phyloP scores from a whole-genome alignment of 2,888 invertebrate genomes.

The Hipparchia semele region DNA sequence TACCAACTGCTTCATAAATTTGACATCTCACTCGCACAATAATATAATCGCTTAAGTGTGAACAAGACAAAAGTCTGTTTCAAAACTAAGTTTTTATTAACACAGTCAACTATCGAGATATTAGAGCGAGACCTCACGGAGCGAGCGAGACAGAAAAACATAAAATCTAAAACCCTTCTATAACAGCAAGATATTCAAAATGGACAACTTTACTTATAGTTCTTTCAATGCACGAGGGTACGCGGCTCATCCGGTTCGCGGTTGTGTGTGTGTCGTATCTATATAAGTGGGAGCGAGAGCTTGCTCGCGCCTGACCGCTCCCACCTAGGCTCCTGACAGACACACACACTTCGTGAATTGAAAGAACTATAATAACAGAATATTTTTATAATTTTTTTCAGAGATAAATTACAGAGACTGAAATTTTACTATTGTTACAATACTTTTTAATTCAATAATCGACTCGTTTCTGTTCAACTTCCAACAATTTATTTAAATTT shows the following conservation, averaged over 20 bases:
- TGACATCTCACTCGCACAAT: background rate
- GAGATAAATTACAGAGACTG: too few relatives aligned
- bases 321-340: too few relatives aligned
- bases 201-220: too few relatives aligned
- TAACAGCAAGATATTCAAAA: too few relatives aligned
- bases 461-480: too few relatives aligned
- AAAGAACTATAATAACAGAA: background rate
- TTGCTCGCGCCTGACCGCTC: too few relatives aligned
- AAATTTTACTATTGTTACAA: background rate
- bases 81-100: background rate
- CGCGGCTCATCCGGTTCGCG: too few relatives aligned
- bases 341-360: background rate
- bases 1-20: conserved; percentile 55
- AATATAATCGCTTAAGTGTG: background rate
- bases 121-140: background rate
- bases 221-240: too few relatives aligned
- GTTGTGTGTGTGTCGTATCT: too few relatives aligned
- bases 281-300: too few relatives aligned
- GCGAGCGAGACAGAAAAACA: background rate
- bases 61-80: background rate
- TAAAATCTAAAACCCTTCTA: background rate
- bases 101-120: background rate
- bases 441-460: background rate
- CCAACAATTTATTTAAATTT: background rate
- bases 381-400: too few relatives aligned